A percentile compares a stretch with the other conserved stretches of the same genome.
Evolutionary conservation across 2,888 invertebrate species (phyloP).

Genomic region (Tetranychus truncatus): DNA sequence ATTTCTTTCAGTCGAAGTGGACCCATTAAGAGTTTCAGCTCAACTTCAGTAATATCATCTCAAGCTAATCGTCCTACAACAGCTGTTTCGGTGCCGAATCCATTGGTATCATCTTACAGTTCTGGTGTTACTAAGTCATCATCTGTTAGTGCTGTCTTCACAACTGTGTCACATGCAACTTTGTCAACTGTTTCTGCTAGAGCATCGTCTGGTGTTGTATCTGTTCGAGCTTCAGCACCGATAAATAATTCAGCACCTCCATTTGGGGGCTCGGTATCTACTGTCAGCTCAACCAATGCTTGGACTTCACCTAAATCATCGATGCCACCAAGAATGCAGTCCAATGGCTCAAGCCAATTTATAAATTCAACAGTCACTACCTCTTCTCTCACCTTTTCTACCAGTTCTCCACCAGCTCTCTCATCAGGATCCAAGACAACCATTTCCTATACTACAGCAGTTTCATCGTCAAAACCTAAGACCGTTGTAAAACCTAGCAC

Average conservation of each 20-base stretch:
- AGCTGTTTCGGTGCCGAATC: not conserved
- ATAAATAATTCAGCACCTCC: not conserved
- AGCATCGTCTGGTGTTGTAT: slow-evolving; percentile 6
- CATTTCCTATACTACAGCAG: slow-evolving; percentile 31
- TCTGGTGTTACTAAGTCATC: slow-evolving; percentile 9
- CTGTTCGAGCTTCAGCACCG: not conserved
- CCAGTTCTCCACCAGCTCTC: slow-evolving; percentile 28
- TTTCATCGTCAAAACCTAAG: slow-evolving; percentile 24
- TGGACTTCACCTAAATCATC: slow-evolving; percentile 5
- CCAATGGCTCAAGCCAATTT: not conserved
- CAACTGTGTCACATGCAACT: not conserved
- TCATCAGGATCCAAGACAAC: slow-evolving; percentile 38
- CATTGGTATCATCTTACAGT: not conserved
- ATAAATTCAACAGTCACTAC: not conserved
- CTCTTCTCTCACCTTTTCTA: slow-evolving; percentile 35
- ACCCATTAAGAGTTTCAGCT: slow-evolving; percentile 8
- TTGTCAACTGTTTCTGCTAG: not conserved
- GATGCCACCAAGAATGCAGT: not conserved
- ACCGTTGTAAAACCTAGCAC: not conserved
- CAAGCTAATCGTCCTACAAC: not conserved
- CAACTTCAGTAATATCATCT: not conserved
- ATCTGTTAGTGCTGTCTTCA: slow-evolving; percentile 9
- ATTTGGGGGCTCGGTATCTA: not conserved
- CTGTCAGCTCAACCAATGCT: not conserved
- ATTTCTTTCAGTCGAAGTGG: not conserved